These are phyloP conservation scores for Notarius quadriscutis DNA, from an alignment of 2,113 vertebrate species.

Conservation along the genomic window DNA sequence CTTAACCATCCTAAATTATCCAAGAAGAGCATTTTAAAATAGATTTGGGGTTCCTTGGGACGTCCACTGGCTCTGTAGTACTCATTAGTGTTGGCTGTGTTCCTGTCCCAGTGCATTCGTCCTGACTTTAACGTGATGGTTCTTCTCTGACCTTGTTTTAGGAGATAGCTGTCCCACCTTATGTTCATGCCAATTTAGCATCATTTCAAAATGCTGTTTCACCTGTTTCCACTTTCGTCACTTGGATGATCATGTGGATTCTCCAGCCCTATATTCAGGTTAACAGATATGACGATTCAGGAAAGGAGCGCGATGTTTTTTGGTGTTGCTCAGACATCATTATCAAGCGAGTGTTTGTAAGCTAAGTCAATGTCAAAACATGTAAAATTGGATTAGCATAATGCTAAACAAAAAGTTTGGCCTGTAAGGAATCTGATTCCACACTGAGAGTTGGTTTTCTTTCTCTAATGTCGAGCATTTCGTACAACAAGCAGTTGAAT, in stretches of 20 bases:
- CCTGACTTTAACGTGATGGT: neutral
- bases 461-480: too few species aligned
- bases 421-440: too few species aligned
- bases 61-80: neutral
- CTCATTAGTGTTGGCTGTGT: conserved; percentile 7
- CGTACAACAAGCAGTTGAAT: too few species aligned
- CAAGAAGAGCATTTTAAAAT: neutral
- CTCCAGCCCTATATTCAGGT: neutral
- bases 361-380: too few species aligned
- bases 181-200: neutral
- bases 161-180: neutral
- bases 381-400: too few species aligned
- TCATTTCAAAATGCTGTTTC: too few species aligned
- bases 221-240: neutral
- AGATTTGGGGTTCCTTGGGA: neutral
- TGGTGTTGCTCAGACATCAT: too few species aligned
- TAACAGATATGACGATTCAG: neutral
- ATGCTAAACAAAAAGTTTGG: too few species aligned
- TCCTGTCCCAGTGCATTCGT: neutral
- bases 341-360: too few species aligned
- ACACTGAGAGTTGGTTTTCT: too few species aligned
- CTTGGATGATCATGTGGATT: neutral
- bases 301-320: too few species aligned
- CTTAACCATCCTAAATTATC: neutral
- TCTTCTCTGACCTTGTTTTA: conserved; percentile 13